These are phyloP conservation scores for Xenus cinereus DNA, from an alignment of 2,113 vertebrate species.

Conservation along the genomic window DNA sequence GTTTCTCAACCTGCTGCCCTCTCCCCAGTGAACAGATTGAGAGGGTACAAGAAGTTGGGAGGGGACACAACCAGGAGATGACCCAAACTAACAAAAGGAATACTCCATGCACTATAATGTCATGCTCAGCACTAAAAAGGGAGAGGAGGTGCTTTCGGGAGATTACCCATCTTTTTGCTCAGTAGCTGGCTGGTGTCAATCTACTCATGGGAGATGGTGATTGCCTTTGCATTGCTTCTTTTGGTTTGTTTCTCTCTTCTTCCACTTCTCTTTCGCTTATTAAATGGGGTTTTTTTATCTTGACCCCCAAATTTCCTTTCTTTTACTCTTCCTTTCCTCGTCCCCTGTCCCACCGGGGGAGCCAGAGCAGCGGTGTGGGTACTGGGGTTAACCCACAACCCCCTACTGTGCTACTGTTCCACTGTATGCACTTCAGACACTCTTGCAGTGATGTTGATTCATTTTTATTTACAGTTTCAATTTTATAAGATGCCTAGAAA, in stretches of 20 bases:
- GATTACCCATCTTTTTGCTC: neutral
- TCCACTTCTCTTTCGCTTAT: neutral
- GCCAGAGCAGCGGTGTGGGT: rapidly evolving
- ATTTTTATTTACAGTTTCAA: neutral
- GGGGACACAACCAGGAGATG: neutral
- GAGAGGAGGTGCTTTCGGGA: neutral
- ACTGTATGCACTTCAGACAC: neutral
- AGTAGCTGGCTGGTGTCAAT: neutral
- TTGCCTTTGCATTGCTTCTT: neutral
- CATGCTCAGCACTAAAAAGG: neutral
- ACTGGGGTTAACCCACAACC: neutral
- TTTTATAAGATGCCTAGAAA: neutral
- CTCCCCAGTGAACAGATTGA: neutral
- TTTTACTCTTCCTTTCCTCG: neutral
- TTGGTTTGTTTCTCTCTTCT: neutral
- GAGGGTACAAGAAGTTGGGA: neutral
- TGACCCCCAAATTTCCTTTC: neutral
- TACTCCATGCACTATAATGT: neutral
- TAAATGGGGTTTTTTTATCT: neutral
- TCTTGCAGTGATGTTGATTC: neutral
- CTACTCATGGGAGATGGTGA: neutral
- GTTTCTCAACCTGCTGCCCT: neutral
- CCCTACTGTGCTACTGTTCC: too few species aligned
- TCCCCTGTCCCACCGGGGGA: rapidly evolving
- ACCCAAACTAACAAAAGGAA: neutral